A percentile compares a stretch with the other conserved stretches of the same genome.
Conservation (phyloP, 1,140 invertebrate genomes). For the Drosophila littoralis region DNA sequence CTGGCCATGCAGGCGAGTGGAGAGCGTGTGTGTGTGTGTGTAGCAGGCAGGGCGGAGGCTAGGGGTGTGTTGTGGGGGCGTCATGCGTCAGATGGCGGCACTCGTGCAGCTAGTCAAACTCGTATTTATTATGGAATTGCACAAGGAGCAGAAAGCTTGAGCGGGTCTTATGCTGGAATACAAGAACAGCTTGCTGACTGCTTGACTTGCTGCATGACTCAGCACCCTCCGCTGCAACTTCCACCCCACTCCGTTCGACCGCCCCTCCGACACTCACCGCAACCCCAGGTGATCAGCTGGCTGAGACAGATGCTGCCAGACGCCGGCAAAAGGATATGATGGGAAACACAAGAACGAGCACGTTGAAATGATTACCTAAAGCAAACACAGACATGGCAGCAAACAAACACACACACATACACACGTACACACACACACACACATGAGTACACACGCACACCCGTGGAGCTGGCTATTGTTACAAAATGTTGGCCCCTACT, state of each 20-base stretch:
- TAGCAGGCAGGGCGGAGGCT: no score
- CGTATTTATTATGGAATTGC: constrained; percentile 43
- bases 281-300: constrained; percentile 1
- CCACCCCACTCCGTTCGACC: not conserved
- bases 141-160: constrained; percentile 15
- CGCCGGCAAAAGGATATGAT: constrained; percentile 7
- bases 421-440: constrained; percentile 12
- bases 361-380: constrained; percentile 77
- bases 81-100: no score
- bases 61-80: no score
- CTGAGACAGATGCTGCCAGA: constrained; percentile 28
- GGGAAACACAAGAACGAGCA: constrained; percentile 36
- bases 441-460: constrained; percentile 13
- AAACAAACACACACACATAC: constrained; percentile 61
- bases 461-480: constrained; percentile 53
- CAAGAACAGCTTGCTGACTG: constrained; percentile 45
- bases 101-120: constrained; percentile 33
- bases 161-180: constrained; percentile 10
- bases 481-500: constrained; percentile 53
- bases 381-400: constrained; percentile 75
- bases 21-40: no score
- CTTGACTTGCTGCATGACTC: constrained; percentile 37
- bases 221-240: not conserved
- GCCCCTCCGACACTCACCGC: not conserved
- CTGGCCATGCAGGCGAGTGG: not conserved